These are phyloP conservation scores for Diadophis punctatus DNA, from an alignment of 2,113 vertebrate species.

Conservation along the genomic window DNA sequence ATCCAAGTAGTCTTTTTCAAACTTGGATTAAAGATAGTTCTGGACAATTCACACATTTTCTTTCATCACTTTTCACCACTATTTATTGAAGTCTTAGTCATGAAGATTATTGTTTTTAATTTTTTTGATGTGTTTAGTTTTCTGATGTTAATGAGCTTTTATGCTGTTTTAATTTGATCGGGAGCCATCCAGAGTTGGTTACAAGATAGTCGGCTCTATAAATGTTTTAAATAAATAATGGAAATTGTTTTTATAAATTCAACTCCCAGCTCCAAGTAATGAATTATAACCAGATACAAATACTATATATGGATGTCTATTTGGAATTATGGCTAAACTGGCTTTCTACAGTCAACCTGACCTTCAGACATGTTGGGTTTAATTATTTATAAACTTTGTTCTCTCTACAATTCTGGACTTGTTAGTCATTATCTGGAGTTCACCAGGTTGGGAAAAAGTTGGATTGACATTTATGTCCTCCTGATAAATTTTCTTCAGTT, in stretches of 20 bases:
- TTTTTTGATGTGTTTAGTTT: background rate
- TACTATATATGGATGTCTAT: background rate
- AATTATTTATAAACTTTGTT: background rate
- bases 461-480: background rate
- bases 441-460: background rate
- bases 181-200: background rate
- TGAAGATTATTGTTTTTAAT: background rate
- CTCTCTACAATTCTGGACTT: background rate
- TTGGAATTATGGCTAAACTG: background rate
- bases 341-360: background rate
- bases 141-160: background rate
- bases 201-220: background rate
- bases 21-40: background rate
- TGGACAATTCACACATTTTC: background rate
- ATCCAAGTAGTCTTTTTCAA: background rate
- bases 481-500: background rate
- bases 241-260: background rate
- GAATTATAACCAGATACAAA: background rate
- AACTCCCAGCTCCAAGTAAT: no score
- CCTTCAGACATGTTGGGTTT: background rate
- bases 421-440: background rate
- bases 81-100: background rate
- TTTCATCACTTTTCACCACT: background rate
- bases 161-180: background rate
- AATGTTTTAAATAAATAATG: background rate